Conservation (phyloP, 2,797 vertebrate genomes). For the Ctenopoma multispine region DNA sequence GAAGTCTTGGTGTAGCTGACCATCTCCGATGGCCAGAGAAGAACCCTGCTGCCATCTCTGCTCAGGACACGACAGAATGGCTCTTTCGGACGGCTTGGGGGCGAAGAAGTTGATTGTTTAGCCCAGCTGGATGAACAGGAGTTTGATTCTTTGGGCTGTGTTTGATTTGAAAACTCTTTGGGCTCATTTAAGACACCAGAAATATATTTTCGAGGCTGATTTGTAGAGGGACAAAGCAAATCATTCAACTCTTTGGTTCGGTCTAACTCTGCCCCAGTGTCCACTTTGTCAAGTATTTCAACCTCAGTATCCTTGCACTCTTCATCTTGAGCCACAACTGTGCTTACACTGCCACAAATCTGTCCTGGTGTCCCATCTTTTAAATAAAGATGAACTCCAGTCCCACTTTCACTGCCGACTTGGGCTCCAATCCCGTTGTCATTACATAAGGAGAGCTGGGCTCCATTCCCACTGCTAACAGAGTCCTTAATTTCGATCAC, state of each 20-base stretch:
- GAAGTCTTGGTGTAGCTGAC: slow-evolving; percentile 86
- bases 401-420: slow-evolving; percentile 34
- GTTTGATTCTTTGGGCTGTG: slow-evolving; percentile 34
- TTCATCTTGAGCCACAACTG: slow-evolving; percentile 17
- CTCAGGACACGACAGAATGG: slow-evolving; percentile 87
- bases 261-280: slow-evolving; percentile 1
- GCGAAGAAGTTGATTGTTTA: background rate
- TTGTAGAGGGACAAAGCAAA: background rate
- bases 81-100: slow-evolving; percentile 63
- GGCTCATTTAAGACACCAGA: slow-evolving; percentile 24
- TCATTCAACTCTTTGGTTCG: slow-evolving; percentile 1
- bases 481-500: slow-evolving; percentile 44
- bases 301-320: background rate
- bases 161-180: slow-evolving; percentile 37
- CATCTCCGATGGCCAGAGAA: slow-evolving; percentile 95
- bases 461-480: slow-evolving; percentile 37
- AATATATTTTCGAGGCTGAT: slow-evolving; percentile 14
- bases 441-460: slow-evolving; percentile 57
- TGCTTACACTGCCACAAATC: slow-evolving; percentile 23
- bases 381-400: slow-evolving; percentile 56
- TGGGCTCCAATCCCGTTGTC: slow-evolving; percentile 45
- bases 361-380: slow-evolving; percentile 30
- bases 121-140: background rate
- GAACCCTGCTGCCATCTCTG: slow-evolving; percentile 85
- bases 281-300: background rate